Percentiles rank a stretch among this genome's conserved stretches.
Conservation (phyloP, 1,140 invertebrate genomes). For the Zaprionus capensis region DNA sequence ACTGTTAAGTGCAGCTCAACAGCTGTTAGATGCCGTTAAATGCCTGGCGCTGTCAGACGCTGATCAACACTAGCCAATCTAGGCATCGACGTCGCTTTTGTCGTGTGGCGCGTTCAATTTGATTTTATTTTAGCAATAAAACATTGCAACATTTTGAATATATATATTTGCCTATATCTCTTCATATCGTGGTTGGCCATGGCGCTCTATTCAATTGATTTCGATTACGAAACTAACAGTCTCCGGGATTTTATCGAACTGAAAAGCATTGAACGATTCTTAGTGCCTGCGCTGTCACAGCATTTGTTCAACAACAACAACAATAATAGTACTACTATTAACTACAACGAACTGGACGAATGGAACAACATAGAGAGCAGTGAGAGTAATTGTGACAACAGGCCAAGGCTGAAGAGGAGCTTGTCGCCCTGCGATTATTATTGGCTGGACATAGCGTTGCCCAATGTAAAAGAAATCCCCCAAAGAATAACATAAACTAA, state of each 20-base stretch:
- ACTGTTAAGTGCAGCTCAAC: conserved; percentile 17
- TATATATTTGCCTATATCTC: neutral
- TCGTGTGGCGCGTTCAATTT: conserved; percentile 11
- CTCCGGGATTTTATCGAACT: conserved; percentile 4
- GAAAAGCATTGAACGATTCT: conserved; percentile 36
- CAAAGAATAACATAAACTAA: neutral
- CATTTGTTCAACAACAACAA: neutral
- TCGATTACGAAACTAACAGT: conserved; percentile 7
- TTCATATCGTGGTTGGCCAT: conserved; percentile 8
- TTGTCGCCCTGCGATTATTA: conserved; percentile 6
- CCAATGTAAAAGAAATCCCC: conserved; percentile 19
- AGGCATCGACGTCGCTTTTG: neutral
- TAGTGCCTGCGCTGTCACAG: conserved; percentile 34
- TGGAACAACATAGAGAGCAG: neutral
- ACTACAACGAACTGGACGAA: neutral
- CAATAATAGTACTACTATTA: neutral
- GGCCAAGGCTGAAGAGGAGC: neutral
- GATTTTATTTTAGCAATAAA: neutral
- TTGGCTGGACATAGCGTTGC: conserved; percentile 10
- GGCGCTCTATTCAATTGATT: conserved; percentile 16
- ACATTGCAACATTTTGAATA: neutral
- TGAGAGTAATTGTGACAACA: neutral
- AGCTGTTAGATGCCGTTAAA: conserved; percentile 63
- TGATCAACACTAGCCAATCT: conserved; percentile 31
- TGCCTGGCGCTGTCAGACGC: neutral